Evolutionary conservation across 2,113 vertebrate genomes (phyloP).

Genomic region (Hippocampus comes): DNA sequence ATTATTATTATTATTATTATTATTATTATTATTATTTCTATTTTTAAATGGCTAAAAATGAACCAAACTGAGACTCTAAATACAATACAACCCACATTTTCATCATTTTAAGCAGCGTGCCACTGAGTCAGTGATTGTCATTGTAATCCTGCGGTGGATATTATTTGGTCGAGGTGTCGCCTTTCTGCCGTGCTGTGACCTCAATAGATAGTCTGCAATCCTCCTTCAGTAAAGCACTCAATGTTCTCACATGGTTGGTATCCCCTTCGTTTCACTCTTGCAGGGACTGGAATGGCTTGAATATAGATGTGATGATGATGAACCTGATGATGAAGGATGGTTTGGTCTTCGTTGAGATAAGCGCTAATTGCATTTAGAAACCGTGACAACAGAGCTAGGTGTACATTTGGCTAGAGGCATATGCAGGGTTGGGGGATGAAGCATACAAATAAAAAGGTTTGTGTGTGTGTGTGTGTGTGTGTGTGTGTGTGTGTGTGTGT

Average conservation of each 20-base stretch:
- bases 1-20: background rate
- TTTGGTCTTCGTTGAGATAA: constrained; percentile 66
- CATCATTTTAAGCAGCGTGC: background rate
- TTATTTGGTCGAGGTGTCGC: constrained; percentile 30
- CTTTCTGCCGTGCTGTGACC: constrained; percentile 46
- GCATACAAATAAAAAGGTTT: constrained; percentile 22
- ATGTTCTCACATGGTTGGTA: constrained; percentile 58
- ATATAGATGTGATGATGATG: constrained; percentile 67
- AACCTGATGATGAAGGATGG: constrained; percentile 63
- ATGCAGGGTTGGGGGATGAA: constrained; percentile 40
- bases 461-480: constrained; percentile 35
- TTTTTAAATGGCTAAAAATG: background rate
- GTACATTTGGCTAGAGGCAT: constrained; percentile 61
- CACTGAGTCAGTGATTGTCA: constrained; percentile 9
- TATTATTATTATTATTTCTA: background rate
- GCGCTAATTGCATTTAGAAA: constrained; percentile 66
- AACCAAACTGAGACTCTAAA: background rate
- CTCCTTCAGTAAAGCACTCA: constrained; percentile 34
- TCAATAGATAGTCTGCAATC: constrained; percentile 54
- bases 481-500: constrained; percentile 33
- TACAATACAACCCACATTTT: background rate
- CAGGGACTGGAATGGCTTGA: constrained; percentile 63
- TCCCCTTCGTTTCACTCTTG: constrained; percentile 58
- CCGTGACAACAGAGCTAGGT: constrained; percentile 55
- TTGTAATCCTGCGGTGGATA: constrained; percentile 18